phyloP scores from a whole-genome alignment of 2,797 vertebrate species.

The Acanthis flammea region DNA sequence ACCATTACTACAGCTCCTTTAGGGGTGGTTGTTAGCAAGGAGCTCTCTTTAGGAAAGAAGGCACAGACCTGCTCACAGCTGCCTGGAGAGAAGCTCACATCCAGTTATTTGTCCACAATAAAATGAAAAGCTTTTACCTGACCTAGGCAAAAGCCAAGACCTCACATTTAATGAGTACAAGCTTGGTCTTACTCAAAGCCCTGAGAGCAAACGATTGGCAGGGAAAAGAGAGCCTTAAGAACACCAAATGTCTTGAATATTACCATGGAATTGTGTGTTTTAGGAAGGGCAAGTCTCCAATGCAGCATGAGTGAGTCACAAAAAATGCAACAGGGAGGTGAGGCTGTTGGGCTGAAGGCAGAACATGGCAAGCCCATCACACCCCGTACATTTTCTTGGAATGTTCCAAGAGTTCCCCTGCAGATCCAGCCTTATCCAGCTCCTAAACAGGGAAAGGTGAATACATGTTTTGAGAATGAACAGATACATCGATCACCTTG shows the following conservation, averaged over 20 bases:
- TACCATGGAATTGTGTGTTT: background rate
- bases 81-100: background rate
- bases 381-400: background rate
- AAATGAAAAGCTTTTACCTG: background rate
- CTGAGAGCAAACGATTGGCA: background rate
- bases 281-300: background rate
- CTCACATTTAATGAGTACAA: background rate
- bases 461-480: background rate
- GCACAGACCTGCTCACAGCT: background rate
- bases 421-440: accelerated
- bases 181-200: background rate
- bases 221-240: background rate
- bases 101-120: background rate
- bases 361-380: background rate
- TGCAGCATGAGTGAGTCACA: background rate
- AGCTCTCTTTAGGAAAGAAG: background rate
- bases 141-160: background rate
- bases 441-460: background rate
- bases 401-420: background rate
- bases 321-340: background rate
- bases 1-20: background rate
- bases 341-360: background rate
- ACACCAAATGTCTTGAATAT: background rate
- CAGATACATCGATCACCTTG: background rate
- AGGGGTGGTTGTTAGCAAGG: background rate